A percentile compares a stretch with the other conserved stretches of the same genome.
These are phyloP conservation scores for Ceratosolen fusciceps DNA, from an alignment of 1,140 invertebrate genomes.

Conservation along the genomic window DNA sequence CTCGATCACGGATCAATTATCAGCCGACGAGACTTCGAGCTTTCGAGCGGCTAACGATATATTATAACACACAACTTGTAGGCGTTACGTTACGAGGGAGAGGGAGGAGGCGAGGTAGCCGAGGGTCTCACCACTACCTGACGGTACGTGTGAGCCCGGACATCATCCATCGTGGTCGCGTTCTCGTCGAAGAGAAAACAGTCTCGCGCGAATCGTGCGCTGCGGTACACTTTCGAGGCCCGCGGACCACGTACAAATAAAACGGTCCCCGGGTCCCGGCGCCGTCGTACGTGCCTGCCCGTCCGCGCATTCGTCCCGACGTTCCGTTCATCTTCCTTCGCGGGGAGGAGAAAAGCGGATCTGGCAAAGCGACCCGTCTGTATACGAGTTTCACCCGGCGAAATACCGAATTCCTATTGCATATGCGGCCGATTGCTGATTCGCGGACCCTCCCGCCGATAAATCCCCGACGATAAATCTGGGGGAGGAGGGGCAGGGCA, in stretches of 20 bases:
- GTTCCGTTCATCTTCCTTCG: not conserved
- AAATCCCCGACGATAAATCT: not conserved
- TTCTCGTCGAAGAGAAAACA: conserved; percentile 25
- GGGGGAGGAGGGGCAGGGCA: too few species aligned
- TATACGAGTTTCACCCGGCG: conserved; percentile 6
- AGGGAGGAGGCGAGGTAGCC: too few species aligned
- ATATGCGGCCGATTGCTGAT: not conserved
- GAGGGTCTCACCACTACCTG: too few species aligned
- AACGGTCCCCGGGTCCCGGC: too few species aligned
- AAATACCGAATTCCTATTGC: conserved; percentile 21
- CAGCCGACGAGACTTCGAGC: too few species aligned
- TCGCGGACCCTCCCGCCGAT: not conserved
- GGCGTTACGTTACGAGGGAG: too few species aligned
- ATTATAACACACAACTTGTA: too few species aligned
- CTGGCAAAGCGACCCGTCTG: conserved; percentile 32
- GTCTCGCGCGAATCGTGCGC: conserved; percentile 8
- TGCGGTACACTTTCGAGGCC: conserved; percentile 28
- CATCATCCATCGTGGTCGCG: not conserved
- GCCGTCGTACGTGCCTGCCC: conserved; percentile 34
- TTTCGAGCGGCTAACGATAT: too few species aligned
- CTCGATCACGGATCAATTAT: too few species aligned
- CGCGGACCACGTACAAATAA: not conserved
- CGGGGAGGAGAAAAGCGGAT: conserved; percentile 21
- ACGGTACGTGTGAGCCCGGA: too few species aligned
- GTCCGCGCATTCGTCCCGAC: conserved; percentile 23